Base-by-base conservation (phyloP, 2,797 vertebrate species). In the Tenualosa ilisha region DNA sequence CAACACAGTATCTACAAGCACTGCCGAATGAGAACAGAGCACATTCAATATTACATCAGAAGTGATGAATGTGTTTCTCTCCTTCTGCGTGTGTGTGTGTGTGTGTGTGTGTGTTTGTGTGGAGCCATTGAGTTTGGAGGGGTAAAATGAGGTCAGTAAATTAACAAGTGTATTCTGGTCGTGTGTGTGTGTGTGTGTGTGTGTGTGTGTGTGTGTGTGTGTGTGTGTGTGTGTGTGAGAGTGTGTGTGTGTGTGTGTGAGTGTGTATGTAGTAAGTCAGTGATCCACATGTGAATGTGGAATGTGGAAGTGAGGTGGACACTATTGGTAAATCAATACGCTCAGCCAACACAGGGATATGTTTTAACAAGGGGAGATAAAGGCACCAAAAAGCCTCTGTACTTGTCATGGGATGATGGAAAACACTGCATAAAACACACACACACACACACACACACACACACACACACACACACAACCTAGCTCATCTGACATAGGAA, bases 1-100 rank as follows among this genome's bases (percentile, higher is more conserved):
- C 1, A 6, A 9, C 1, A 12, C 9, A 88, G 86, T 87, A 91
- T 90, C 86, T 89, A 87, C 88, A 84, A 86, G 88, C 6, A 50
- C 37, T 43, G 65, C n/a, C 6, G 54, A 2, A 43, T 15, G 54
- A 63, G 0, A 56, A 59, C n/a, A 63, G 0, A 56, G 53, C n/a
- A n/a, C 72, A 37, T 43, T 46, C 3, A 81, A 53, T n/a, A 82
- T 24, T 83, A 20, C 51, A 12, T 86, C 84, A 83, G 54, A 68
- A 9, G 31, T 75, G 31, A 15, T 75, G 68, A 75, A 31, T 68
- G 65, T 15, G 31, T 68, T 17, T 59, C 15, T 59, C 15, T 59
- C 15, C 24, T 4, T 84, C 54, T 65, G 81, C 46, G 40, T n/a
- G 2, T 81, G 79, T 50, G 79, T 24, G 43, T 81, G 79, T 81